Percentiles rank a stretch among this genome's conserved stretches.
Evolutionary conservation across 2,113 vertebrate species (phyloP).

Genomic region (Zosterops japonicus): DNA sequence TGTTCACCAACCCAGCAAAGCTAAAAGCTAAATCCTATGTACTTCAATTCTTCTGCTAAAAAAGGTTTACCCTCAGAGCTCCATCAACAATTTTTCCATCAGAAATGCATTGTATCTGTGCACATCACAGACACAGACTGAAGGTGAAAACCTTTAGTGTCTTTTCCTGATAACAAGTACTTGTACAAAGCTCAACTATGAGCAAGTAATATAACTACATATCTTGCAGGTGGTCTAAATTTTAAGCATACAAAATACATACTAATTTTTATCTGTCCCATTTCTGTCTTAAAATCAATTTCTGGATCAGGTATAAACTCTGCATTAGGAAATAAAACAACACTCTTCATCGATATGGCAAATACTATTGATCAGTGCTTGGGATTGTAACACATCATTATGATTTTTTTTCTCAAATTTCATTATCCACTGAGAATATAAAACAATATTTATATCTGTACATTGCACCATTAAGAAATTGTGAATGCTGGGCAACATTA

Average conservation of each 20-base stretch:
- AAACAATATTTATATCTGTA: neutral
- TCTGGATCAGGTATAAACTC: neutral
- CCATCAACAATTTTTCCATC: neutral
- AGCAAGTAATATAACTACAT: neutral
- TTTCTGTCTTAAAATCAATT: neutral
- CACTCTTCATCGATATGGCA: fast-evolving
- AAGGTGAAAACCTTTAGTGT: neutral
- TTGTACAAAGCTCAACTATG: neutral
- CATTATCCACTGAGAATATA: neutral
- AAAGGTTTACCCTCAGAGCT: neutral
- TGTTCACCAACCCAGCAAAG: neutral
- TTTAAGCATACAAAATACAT: neutral
- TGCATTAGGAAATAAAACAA: neutral
- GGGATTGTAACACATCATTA: neutral
- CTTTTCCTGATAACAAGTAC: neutral
- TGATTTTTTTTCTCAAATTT: neutral
- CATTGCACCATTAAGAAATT: neutral
- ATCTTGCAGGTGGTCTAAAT: neutral
- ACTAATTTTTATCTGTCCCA: neutral
- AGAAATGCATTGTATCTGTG: neutral
- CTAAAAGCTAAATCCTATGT: neutral
- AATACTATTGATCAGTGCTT: neutral
- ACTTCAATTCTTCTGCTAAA: neutral
- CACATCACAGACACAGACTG: neutral
- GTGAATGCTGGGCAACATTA: neutral